phyloP scores from a whole-genome alignment of 2,888 invertebrate genomes.

The Cancer borealis region DNA sequence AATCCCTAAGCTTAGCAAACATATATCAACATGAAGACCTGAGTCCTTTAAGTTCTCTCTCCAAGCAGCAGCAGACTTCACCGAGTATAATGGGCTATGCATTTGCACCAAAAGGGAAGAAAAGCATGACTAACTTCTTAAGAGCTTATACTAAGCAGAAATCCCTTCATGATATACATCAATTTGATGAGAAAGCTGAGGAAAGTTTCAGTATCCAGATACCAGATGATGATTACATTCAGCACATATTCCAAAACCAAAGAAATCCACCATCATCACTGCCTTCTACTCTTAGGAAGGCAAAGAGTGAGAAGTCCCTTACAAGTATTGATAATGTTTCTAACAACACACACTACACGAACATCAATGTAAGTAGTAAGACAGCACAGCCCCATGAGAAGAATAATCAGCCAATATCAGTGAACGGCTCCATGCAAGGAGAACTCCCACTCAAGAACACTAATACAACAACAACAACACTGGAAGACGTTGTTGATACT shows the following conservation, averaged over 20 bases:
- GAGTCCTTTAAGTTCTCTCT: neutral
- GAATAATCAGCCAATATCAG: neutral
- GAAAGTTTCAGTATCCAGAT: neutral
- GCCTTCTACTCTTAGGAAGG: neutral
- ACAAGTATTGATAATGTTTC: neutral
- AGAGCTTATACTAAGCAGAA: constrained; percentile 59
- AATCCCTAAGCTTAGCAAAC: constrained; percentile 50
- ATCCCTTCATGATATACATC: constrained; percentile 55
- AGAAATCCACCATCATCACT: neutral
- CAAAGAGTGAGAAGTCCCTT: constrained; percentile 38
- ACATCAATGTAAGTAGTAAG: neutral
- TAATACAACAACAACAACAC: neutral
- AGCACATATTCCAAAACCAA: neutral
- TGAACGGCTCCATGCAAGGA: neutral
- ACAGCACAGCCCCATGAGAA: neutral
- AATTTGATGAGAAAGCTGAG: constrained; percentile 58
- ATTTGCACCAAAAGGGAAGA: constrained; percentile 62
- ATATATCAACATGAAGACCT: neutral
- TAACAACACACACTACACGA: neutral
- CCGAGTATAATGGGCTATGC: constrained; percentile 9
- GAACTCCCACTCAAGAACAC: neutral
- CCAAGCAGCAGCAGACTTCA: neutral
- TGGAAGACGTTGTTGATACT: neutral
- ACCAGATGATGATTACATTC: neutral
- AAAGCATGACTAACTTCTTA: constrained; percentile 59